Conservation (phyloP, 2,888 invertebrate genomes). For the Drosophila koepferae region DNA sequence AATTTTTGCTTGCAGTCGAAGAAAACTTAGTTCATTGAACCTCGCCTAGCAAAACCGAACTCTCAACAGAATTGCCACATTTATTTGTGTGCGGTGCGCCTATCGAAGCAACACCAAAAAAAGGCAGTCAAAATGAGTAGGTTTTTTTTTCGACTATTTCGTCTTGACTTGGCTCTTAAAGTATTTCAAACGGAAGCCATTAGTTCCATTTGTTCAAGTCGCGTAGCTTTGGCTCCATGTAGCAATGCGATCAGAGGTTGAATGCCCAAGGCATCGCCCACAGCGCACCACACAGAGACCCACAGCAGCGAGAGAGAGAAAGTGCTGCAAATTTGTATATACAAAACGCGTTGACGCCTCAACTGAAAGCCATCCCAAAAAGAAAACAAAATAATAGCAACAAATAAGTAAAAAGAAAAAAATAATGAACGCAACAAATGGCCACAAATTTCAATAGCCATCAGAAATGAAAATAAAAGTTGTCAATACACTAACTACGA, state of each 20-base stretch:
- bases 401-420: neutral
- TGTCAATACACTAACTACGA: neutral
- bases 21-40: constrained; percentile 65
- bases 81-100: constrained; percentile 25
- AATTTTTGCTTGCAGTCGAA: constrained; percentile 30
- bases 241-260: constrained; percentile 16
- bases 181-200: constrained; percentile 76
- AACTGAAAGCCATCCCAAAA: constrained; percentile 28
- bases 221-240: constrained; percentile 22
- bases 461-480: constrained; percentile 7
- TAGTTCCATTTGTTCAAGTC: constrained; percentile 59
- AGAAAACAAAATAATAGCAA: constrained; percentile 2
- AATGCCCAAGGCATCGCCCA: constrained; percentile 6
- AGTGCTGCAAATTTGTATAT: constrained; percentile 70
- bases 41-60: constrained; percentile 23
- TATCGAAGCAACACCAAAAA: constrained; percentile 27
- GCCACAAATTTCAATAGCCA: constrained; percentile 1
- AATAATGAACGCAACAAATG: neutral
- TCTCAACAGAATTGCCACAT: constrained; percentile 64
- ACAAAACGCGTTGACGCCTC: constrained; percentile 58
- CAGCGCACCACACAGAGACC: neutral
- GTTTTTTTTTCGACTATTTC: constrained; percentile 12
- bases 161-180: constrained; percentile 53
- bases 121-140: constrained; percentile 54
- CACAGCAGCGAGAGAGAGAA: constrained; percentile 63